Evolutionary conservation across 2,797 vertebrate species (phyloP).

Genomic region (Dendrocincla tyrannina): DNA sequence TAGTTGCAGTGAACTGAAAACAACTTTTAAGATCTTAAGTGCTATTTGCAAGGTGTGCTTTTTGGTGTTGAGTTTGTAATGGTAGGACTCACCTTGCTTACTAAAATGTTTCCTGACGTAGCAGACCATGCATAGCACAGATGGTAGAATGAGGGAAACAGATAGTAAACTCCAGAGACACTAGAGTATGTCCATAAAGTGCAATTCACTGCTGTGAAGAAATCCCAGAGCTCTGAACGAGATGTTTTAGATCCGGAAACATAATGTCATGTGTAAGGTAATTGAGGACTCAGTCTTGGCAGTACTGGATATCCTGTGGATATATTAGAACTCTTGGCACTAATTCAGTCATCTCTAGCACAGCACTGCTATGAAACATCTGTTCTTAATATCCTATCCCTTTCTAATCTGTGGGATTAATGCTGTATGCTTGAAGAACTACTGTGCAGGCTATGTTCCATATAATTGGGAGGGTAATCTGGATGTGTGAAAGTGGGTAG

Average conservation of each 20-base stretch:
- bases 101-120: background rate
- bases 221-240: conserved; percentile 1
- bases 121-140: background rate
- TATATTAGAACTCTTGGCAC: conserved; percentile 39
- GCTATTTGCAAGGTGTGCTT: background rate
- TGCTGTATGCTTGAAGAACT: background rate
- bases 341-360: conserved; percentile 8
- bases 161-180: background rate
- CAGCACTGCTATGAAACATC: conserved; percentile 40
- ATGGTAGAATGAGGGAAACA: background rate
- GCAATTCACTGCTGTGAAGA: background rate
- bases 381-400: conserved; percentile 37
- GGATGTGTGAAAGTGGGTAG: background rate
- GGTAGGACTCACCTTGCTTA: background rate
- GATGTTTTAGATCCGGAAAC: background rate
- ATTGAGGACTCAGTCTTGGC: background rate
- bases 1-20: background rate
- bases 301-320: background rate
- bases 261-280: conserved; percentile 11
- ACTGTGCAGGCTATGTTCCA: background rate
- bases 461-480: background rate
- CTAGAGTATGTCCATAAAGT: background rate
- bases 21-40: background rate
- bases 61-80: background rate
- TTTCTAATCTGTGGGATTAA: conserved; percentile 58